phyloP scores from a whole-genome alignment of 2,113 vertebrate species.

The Gila orcuttii region DNA sequence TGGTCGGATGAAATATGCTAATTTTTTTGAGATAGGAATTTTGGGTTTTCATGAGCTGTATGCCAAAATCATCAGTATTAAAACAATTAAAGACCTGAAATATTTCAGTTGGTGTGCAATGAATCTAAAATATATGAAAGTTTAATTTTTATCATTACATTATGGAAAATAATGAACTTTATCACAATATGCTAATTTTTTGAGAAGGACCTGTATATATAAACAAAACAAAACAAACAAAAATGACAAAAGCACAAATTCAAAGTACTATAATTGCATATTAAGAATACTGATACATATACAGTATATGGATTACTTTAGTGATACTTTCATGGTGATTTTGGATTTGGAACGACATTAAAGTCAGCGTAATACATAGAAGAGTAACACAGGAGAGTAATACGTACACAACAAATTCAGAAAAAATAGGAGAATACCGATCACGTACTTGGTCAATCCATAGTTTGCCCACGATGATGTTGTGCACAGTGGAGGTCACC shows the following conservation, averaged over 20 bases:
- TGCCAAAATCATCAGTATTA: no score
- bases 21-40: no score
- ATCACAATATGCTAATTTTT: no score
- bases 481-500: slow-evolving; percentile 95
- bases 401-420: background rate
- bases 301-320: background rate
- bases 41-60: no score
- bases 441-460: slow-evolving; percentile 92
- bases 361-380: background rate
- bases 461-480: slow-evolving; percentile 96
- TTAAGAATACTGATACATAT: background rate
- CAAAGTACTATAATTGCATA: background rate
- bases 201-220: no score
- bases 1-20: no score
- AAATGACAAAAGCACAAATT: background rate
- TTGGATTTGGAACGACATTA: no score
- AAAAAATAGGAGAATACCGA: background rate
- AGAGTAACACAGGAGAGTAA: background rate
- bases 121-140: no score
- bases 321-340: background rate
- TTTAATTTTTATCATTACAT: no score
- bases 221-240: background rate
- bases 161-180: no score
- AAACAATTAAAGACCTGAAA: no score
- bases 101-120: no score